Percentiles rank a stretch among this genome's conserved stretches.
These are phyloP conservation scores for Bilobella aurantiaca DNA, from an alignment of 1,140 invertebrate species.

Conservation along the genomic window DNA sequence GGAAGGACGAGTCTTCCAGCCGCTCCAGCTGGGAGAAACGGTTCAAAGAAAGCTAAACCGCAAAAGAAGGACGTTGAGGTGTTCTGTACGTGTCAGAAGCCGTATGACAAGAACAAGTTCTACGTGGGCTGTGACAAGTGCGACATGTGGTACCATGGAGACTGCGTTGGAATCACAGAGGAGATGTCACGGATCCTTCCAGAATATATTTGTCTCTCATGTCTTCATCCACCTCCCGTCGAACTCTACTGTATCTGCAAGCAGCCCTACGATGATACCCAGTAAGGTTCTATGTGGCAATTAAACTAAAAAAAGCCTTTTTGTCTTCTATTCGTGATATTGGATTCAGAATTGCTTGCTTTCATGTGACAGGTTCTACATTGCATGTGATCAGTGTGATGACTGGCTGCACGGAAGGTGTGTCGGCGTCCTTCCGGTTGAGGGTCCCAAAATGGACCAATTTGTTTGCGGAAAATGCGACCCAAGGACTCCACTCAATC, in stretches of 20 bases:
- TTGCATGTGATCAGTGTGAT: constrained; percentile 94
- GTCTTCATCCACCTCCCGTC: constrained; percentile 43
- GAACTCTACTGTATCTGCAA: constrained; percentile 90
- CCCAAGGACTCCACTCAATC: constrained; percentile 72
- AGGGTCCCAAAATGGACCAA: constrained; percentile 88
- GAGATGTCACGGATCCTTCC: constrained; percentile 81
- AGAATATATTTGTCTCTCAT: constrained; percentile 80
- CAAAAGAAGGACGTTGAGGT: constrained; percentile 51
- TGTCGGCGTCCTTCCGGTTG: constrained; percentile 86
- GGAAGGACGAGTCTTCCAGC: constrained; percentile 27
- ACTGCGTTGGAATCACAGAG: constrained; percentile 89
- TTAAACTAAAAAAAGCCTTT: constrained; percentile 1
- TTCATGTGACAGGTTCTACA: constrained; percentile 64
- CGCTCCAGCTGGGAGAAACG: constrained; percentile 13
- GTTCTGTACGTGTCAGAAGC: constrained; percentile 83
- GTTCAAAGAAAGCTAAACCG: constrained; percentile 20
- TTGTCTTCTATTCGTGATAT: no score
- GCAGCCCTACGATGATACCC: constrained; percentile 93
- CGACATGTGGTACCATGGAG: constrained; percentile 96
- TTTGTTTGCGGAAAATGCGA: constrained; percentile 95
- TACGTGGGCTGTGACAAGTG: constrained; percentile 96
- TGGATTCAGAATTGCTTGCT: no score
- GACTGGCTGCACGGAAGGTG: constrained; percentile 98
- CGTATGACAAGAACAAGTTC: constrained; percentile 90
- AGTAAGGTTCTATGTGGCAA: constrained; percentile 54